Percentiles rank a stretch among this genome's conserved stretches.
Conservation (phyloP, 2,113 vertebrate species). For the Eudyptes chrysolophus region DNA sequence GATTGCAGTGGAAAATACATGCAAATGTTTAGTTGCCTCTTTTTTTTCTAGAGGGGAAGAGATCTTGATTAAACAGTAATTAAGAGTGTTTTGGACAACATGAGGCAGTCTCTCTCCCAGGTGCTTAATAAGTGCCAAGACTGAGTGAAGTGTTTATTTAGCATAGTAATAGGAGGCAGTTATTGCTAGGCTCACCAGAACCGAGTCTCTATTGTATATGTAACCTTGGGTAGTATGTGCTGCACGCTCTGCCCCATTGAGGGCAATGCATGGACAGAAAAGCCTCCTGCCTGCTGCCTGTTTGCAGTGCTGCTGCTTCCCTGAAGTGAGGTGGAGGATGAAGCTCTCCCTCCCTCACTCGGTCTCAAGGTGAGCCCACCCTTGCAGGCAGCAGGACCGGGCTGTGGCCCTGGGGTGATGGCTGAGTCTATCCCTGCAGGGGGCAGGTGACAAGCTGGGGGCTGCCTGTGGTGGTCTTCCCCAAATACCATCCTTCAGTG, state of each 20-base stretch:
- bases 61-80: slow-evolving; percentile 68
- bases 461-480: neutral
- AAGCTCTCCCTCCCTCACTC: neutral
- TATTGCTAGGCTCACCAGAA: neutral
- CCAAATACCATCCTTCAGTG: rapidly evolving
- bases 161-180: neutral
- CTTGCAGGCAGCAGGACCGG: rapidly evolving
- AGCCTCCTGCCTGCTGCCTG: neutral
- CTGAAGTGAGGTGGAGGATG: rapidly evolving
- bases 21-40: neutral
- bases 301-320: neutral
- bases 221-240: neutral
- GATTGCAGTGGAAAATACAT: slow-evolving; percentile 12
- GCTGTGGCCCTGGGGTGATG: neutral
- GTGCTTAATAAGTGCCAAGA: slow-evolving; percentile 64
- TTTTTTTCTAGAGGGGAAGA: slow-evolving; percentile 29
- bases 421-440: neutral
- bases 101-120: slow-evolving; percentile 46
- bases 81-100: slow-evolving; percentile 63
- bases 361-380: neutral
- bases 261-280: rapidly evolving
- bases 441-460: rapidly evolving
- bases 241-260: rapidly evolving
- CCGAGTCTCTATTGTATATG: neutral
- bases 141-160: slow-evolving; percentile 65